Percentiles rank a stretch among this genome's conserved stretches.
phyloP scores from a whole-genome alignment of 1,140 invertebrate species.

The Neocloeon triangulifer region DNA sequence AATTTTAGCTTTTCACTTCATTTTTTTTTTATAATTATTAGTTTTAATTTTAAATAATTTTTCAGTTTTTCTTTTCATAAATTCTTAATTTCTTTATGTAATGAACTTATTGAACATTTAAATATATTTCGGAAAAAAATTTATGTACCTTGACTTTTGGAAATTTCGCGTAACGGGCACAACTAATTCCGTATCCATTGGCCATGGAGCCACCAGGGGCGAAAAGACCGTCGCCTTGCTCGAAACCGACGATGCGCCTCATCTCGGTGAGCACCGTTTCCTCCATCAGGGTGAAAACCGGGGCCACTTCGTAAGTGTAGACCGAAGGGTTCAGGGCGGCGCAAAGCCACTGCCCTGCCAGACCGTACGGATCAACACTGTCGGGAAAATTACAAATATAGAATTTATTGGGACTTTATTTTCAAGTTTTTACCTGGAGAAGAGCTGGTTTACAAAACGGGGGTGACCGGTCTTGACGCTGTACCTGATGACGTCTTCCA shows the following conservation, averaged over 20 bases:
- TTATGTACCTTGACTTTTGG: conserved; percentile 50
- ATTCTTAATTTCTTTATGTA: no score
- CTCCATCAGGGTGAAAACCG: conserved; percentile 72
- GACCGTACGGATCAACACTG: conserved; percentile 62
- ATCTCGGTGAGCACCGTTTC: conserved; percentile 58
- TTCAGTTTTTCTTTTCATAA: no score
- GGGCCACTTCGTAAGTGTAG: conserved; percentile 80
- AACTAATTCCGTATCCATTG: conserved; percentile 84
- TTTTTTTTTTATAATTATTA: no score
- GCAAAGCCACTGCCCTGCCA: conserved; percentile 64
- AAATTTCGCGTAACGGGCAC: conserved; percentile 52
- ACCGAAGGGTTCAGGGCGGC: conserved; percentile 70
- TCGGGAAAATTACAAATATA: conserved; percentile 6
- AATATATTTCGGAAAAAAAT: no score
- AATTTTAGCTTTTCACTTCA: no score
- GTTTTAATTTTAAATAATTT: no score
- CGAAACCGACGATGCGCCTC: conserved; percentile 67
- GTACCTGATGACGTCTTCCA: conserved; percentile 45
- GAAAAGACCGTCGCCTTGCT: conserved; percentile 66
- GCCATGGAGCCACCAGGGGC: conserved; percentile 88
- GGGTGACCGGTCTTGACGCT: conserved; percentile 75
- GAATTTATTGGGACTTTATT: not conserved
- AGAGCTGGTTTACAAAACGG: conserved; percentile 68
- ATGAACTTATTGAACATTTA: no score
- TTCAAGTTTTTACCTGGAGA: conserved; percentile 24